Base-by-base conservation (phyloP, 2,797 vertebrate genomes). In the Triplophysa yarkandensis region DNA sequence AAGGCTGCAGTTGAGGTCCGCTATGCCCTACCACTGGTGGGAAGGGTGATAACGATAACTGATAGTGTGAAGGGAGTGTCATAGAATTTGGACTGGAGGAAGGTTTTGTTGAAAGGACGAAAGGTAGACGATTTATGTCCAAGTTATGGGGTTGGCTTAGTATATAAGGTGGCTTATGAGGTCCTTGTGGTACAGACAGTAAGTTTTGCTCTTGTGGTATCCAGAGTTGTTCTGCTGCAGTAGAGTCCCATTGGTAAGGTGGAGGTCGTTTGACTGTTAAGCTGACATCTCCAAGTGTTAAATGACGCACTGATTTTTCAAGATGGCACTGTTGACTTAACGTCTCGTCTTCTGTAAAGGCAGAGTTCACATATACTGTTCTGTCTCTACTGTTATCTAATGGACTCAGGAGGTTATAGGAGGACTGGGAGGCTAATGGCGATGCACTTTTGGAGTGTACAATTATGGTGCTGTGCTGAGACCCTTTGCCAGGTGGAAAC, bases 141-240 rank as follows among this genome's bases (percentile, higher is more conserved):
- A 98, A 90, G 89, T 97, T 95, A 86, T 96, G 98, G 83, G 92
- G 71, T 50, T 95, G 95, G 77, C 93, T 93, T 0, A 98, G 92
- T 84, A 96, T 92, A 78, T 97, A 93, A 0, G 95, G 92, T 39
- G 96, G 92, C 87, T 98, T 99, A 81, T 98, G 91, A 55, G 93
- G 86, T 80, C 89, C 92, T 46, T 93, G 84, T 70, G 92, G 89
- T 54, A 87, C 91, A 72, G 91, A 86, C 73, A 92, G 84, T 81
- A 89, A 89, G 80, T 94, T 94, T 86, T 95, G 93, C 88, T 98
- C 96, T 88, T 99, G 98, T 82, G 96, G 95, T 85, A 99, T 94
- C 98, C 98, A 99, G 75, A 99, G 92, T 80, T 98, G 96, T 86
- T 99, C 98, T n/a, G 91, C 94, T 80, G 95, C 87, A 82, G 94